These are phyloP conservation scores for Chloropsis hardwickii DNA, from an alignment of 2,113 vertebrate species.

Conservation along the genomic window DNA sequence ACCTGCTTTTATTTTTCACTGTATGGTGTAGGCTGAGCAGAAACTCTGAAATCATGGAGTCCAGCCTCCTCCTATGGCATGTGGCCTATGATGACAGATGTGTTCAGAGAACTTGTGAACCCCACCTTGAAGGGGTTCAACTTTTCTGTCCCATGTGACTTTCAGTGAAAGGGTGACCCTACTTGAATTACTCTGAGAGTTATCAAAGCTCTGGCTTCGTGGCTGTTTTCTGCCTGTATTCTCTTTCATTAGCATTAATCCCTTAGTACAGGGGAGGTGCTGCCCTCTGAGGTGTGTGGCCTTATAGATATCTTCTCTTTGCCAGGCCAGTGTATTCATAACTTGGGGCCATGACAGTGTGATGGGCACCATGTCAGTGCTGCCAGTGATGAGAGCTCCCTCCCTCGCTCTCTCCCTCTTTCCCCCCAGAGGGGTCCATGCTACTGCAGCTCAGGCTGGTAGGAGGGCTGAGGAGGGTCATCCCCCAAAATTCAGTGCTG, in stretches of 20 bases:
- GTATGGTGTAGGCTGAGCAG: neutral
- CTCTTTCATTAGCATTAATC: neutral
- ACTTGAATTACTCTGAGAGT: neutral
- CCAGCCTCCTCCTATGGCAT: neutral
- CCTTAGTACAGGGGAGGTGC: neutral
- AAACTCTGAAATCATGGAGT: neutral
- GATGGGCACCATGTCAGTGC: accelerated
- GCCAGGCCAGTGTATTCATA: neutral
- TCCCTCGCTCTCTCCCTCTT: neutral
- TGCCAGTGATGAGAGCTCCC: neutral
- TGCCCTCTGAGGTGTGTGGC: neutral
- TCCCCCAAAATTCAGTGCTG: neutral
- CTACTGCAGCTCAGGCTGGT: accelerated
- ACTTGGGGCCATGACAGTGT: accelerated
- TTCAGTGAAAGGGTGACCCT: neutral
- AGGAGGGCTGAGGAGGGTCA: neutral
- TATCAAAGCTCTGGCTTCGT: neutral
- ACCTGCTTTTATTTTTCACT: neutral
- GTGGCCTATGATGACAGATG: neutral
- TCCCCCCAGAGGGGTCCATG: accelerated
- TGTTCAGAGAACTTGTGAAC: neutral
- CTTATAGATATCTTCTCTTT: neutral
- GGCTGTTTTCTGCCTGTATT: neutral
- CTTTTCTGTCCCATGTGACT: accelerated
- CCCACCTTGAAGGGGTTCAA: neutral